These are phyloP conservation scores for Puffinus mauretanicus DNA, from an alignment of 2,113 vertebrate species.

Conservation along the genomic window DNA sequence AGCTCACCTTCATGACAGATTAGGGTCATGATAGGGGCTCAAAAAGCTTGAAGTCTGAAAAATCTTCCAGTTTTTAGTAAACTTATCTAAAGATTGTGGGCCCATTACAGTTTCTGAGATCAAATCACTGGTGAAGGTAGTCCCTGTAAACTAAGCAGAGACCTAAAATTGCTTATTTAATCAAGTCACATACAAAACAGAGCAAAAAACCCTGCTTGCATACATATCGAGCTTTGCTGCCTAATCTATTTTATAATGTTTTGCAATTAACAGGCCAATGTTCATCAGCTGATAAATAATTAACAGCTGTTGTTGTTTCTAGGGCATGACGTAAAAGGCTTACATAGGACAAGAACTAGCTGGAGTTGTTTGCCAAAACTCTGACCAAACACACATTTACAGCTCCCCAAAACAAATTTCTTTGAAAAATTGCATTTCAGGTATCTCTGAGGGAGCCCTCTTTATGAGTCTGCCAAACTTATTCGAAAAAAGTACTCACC, in stretches of 20 bases:
- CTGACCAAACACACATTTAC: constrained; percentile 9
- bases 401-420: background rate
- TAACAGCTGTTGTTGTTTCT: constrained; percentile 57
- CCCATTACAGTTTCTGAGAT: background rate
- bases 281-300: constrained; percentile 67
- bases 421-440: background rate
- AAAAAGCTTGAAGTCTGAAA: background rate
- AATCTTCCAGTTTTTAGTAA: background rate
- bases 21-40: background rate
- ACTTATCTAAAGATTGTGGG: background rate
- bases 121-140: background rate
- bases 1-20: background rate
- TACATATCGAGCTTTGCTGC: background rate
- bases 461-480: background rate
- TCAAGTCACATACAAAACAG: background rate
- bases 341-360: constrained; percentile 27
- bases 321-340: constrained; percentile 39
- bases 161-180: background rate
- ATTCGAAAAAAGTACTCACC: background rate
- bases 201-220: background rate
- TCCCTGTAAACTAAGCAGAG: background rate
- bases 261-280: constrained; percentile 56
- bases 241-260: constrained; percentile 55
- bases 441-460: background rate
- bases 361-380: background rate